Percentiles rank a stretch among this genome's conserved stretches.
Evolutionary conservation across 2,797 vertebrate genomes (phyloP).

Genomic region (Oceanodroma leucorhoa): DNA sequence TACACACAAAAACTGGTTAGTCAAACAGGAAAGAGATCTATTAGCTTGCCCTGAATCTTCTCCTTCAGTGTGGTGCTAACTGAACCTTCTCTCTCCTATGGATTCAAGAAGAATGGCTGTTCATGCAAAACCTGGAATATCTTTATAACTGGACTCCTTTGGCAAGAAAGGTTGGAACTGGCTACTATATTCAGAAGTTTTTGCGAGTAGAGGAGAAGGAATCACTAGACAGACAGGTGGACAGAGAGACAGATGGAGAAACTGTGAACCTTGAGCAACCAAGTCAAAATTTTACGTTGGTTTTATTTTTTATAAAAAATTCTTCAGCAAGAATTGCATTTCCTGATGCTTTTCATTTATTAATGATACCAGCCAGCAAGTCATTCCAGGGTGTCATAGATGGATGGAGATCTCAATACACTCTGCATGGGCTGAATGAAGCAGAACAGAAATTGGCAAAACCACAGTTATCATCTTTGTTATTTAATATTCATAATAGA

Average conservation of each 20-base stretch:
- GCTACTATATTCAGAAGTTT: not conserved
- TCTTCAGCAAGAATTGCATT: not conserved
- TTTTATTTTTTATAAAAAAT: not conserved
- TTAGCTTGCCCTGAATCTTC: not conserved
- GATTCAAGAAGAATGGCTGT: not conserved
- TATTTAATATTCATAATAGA: constrained; percentile 36
- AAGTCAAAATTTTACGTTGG: not conserved
- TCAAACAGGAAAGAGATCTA: not conserved
- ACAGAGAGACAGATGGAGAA: not conserved
- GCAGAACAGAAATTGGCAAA: constrained; percentile 36
- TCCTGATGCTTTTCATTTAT: not conserved
- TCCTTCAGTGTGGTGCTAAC: not conserved
- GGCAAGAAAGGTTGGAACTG: not conserved
- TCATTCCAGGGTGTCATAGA: not conserved
- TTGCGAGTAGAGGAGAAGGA: not conserved
- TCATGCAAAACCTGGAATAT: not conserved
- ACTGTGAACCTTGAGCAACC: not conserved
- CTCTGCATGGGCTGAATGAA: constrained; percentile 10
- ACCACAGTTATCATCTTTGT: not conserved
- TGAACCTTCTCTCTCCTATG: not conserved
- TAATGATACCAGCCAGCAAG: not conserved
- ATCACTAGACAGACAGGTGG: not conserved
- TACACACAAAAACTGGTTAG: not conserved
- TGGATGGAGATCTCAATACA: constrained; percentile 8
- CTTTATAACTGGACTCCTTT: not conserved